A percentile compares a stretch with the other conserved stretches of the same genome.
These are phyloP conservation scores for Hypotaenidia okinawae DNA, from an alignment of 2,797 vertebrate species.

Conservation along the genomic window DNA sequence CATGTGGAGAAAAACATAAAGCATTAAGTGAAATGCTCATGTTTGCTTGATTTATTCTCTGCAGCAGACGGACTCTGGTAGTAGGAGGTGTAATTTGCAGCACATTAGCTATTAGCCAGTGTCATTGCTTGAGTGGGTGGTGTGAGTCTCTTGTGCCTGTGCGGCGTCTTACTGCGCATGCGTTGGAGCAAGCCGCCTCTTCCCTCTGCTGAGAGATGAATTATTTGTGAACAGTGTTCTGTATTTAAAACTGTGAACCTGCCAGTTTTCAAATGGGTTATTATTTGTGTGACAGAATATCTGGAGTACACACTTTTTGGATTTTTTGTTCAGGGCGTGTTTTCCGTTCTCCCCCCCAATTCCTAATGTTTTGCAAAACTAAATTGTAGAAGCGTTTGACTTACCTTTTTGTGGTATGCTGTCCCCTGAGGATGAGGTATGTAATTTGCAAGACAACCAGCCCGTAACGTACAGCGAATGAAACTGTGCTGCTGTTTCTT, in stretches of 20 bases:
- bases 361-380: not conserved
- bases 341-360: not conserved
- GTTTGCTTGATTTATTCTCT: conserved; percentile 44
- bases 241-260: conserved; percentile 3
- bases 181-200: conserved; percentile 70
- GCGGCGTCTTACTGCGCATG: conserved; percentile 75
- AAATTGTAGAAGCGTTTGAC: not conserved
- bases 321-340: not conserved
- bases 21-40: not conserved
- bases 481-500: not conserved
- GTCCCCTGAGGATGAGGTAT: not conserved
- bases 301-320: not conserved
- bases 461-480: not conserved
- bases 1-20: conserved; percentile 34
- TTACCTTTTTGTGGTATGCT: not conserved
- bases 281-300: not conserved
- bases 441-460: not conserved
- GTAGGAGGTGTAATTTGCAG: conserved; percentile 71
- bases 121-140: conserved; percentile 61
- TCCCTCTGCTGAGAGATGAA: not conserved
- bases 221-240: not conserved
- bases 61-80: conserved; percentile 46
- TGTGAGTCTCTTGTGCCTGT: conserved; percentile 42
- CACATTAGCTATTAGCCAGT: conserved; percentile 66
- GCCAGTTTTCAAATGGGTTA: not conserved